These are phyloP conservation scores for Neolamprologus toae DNA, from an alignment of 2,113 vertebrate genomes.

Conservation along the genomic window DNA sequence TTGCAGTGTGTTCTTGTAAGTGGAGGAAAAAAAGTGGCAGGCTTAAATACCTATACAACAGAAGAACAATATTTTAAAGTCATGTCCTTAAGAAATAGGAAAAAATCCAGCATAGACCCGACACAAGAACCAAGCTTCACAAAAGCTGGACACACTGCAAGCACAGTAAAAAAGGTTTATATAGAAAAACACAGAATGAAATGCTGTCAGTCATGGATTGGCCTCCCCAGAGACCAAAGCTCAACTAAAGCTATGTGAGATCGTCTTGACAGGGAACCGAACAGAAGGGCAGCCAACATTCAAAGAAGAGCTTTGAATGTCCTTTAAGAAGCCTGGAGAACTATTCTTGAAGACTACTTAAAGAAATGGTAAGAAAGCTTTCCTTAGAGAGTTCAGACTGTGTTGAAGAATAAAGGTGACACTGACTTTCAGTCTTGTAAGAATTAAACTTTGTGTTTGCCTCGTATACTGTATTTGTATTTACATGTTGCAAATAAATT, in stretches of 20 bases:
- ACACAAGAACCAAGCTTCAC: not conserved
- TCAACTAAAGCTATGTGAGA: not conserved
- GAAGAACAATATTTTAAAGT: not conserved
- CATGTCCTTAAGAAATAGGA: not conserved
- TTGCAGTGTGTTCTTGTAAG: not conserved
- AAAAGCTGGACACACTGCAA: not conserved
- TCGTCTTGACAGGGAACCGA: not conserved
- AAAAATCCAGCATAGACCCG: not conserved
- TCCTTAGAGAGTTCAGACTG: not conserved
- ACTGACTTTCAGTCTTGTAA: not conserved
- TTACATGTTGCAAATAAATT: not conserved
- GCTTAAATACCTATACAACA: not conserved
- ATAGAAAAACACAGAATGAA: not conserved
- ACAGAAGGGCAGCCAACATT: not conserved
- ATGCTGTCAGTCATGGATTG: not conserved
- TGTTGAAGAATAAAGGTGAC: not conserved
- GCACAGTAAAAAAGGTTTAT: not conserved
- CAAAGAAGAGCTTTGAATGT: not conserved
- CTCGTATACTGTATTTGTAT: not conserved
- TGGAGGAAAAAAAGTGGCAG: not conserved
- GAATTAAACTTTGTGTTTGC: not conserved
- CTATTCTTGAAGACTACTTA: not conserved
- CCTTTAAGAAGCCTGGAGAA: not conserved
- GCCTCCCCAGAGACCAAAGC: not conserved
- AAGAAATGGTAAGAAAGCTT: not conserved